These are phyloP conservation scores for Halcyon malimbica DNA, from an alignment of 2,113 vertebrate species.

Conservation along the genomic window DNA sequence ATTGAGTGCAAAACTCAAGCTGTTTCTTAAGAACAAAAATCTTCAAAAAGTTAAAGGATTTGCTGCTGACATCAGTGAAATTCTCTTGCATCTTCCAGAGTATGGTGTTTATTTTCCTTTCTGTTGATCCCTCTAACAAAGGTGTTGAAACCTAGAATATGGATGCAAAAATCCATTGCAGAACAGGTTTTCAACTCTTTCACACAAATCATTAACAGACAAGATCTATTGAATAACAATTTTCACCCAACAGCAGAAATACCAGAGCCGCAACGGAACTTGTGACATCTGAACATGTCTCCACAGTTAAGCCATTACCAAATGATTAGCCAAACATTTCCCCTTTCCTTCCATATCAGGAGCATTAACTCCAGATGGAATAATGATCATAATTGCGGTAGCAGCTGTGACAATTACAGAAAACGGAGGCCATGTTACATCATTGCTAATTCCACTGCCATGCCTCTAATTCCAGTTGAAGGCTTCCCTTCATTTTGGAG, in stretches of 20 bases:
- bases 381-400: background rate
- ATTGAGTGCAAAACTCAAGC: background rate
- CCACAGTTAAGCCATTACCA: background rate
- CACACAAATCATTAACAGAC: background rate
- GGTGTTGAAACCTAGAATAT: background rate
- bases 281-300: background rate
- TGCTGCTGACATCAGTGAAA: background rate
- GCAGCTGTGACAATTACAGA: conserved; percentile 9
- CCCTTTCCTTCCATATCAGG: background rate
- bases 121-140: background rate
- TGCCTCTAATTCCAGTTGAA: background rate
- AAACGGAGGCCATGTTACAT: background rate
- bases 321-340: background rate
- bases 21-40: background rate
- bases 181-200: background rate
- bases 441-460: background rate
- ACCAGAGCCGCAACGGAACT: background rate
- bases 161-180: background rate
- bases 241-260: background rate
- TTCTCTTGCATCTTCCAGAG: background rate
- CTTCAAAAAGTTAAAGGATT: background rate
- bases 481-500: background rate
- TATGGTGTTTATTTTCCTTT: background rate
- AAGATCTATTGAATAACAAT: background rate
- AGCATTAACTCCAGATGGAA: background rate